Evolutionary conservation across 2,113 vertebrate genomes (phyloP).

Genomic region (Tringa solitaria): DNA sequence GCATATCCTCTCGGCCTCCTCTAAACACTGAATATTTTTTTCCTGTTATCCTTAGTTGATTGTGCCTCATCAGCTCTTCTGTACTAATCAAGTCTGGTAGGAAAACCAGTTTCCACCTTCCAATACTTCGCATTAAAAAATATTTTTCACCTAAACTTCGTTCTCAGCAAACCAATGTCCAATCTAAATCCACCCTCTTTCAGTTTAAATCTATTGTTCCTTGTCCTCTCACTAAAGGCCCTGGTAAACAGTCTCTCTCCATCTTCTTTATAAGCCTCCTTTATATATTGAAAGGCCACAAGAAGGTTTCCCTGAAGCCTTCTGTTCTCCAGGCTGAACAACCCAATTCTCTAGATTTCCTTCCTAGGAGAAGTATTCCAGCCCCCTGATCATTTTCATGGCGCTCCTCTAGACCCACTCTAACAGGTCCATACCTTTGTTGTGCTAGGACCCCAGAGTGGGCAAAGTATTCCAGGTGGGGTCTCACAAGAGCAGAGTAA

Average conservation of each 20-base stretch:
- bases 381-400: not conserved
- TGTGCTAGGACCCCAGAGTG: not conserved
- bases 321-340: not conserved
- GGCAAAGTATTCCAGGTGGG: not conserved
- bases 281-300: not conserved
- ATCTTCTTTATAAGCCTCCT: not conserved
- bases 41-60: not conserved
- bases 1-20: not conserved
- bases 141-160: not conserved
- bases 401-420: not conserved
- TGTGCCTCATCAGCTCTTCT: not conserved
- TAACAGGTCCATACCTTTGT: not conserved
- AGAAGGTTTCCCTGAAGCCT: not conserved
- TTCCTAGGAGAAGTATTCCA: not conserved
- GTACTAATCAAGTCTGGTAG: not conserved
- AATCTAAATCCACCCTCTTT: not conserved
- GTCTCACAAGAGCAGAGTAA: not conserved
- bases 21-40: not conserved
- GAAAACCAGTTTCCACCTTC: not conserved
- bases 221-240: not conserved
- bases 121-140: not conserved
- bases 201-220: not conserved
- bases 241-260: not conserved
- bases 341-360: not conserved
- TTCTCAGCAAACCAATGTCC: not conserved